Evolutionary conservation across 2,113 vertebrate genomes (phyloP).

Genomic region (Emydura subglobosa): DNA sequence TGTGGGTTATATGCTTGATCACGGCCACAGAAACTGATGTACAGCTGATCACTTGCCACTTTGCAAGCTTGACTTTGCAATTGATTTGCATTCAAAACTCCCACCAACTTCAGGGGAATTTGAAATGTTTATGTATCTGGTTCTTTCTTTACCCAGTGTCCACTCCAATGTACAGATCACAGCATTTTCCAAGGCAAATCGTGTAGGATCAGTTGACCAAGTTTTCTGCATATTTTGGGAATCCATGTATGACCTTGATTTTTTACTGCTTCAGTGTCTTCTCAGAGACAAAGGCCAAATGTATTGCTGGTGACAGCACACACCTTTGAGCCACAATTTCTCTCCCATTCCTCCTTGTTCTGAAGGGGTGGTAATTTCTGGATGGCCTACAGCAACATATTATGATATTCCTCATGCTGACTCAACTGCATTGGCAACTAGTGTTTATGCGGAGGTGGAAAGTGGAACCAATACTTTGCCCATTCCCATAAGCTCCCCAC

Average conservation of each 20-base stretch:
- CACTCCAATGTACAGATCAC: background rate
- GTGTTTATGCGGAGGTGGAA: background rate
- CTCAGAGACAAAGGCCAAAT: background rate
- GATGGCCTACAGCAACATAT: background rate
- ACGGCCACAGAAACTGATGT: background rate
- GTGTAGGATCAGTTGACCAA: background rate
- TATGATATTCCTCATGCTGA: background rate
- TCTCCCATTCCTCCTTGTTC: background rate
- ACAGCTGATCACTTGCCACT: background rate
- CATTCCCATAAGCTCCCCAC: background rate
- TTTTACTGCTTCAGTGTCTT: background rate
- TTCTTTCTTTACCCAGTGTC: background rate
- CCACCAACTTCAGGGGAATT: background rate
- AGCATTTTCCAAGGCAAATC: slow-evolving; percentile 46
- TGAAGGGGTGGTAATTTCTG: background rate
- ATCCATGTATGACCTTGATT: background rate
- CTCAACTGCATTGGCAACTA: background rate
- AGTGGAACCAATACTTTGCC: background rate
- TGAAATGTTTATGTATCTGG: background rate
- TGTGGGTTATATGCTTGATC: background rate
- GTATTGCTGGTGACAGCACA: background rate
- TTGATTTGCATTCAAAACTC: background rate
- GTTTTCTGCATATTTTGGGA: background rate
- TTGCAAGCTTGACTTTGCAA: background rate
- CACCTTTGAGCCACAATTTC: background rate